Conservation (phyloP, 2,888 invertebrate species). For the Orchesella flavescens region DNA sequence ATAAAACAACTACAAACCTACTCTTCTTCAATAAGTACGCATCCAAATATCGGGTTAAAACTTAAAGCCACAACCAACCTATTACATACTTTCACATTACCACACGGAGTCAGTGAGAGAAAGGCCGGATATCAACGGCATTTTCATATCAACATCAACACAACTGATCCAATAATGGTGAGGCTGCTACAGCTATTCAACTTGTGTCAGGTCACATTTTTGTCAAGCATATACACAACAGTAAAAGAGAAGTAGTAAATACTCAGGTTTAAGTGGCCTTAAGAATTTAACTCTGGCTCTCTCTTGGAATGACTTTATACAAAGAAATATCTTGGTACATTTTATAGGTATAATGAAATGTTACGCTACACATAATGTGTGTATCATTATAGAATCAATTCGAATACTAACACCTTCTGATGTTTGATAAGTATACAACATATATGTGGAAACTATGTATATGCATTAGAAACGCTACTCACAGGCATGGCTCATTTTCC, state of each 20-base stretch:
- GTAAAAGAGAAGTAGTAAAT: background rate
- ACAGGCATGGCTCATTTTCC: too few relatives aligned
- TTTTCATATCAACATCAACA: conserved; percentile 1
- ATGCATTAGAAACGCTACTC: too few relatives aligned
- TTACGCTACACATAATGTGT: too few relatives aligned
- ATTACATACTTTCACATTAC: background rate
- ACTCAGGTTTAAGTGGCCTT: background rate
- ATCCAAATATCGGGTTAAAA: background rate
- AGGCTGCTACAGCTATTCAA: background rate
- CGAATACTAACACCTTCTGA: too few relatives aligned
- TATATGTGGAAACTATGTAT: too few relatives aligned
- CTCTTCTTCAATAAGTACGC: too few relatives aligned
- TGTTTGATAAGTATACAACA: too few relatives aligned
- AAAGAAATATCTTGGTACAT: too few relatives aligned
- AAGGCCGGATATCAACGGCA: background rate
- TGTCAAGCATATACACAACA: background rate
- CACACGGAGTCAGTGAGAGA: background rate
- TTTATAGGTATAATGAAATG: too few relatives aligned
- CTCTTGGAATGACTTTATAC: background rate
- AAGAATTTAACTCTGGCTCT: background rate
- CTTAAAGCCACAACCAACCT: background rate
- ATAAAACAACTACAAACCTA: background rate
- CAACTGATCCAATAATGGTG: background rate
- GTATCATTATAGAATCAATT: too few relatives aligned
- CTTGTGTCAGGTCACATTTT: background rate